Conservation (phyloP, 2,113 vertebrate genomes). For the Hyla sarda region DNA sequence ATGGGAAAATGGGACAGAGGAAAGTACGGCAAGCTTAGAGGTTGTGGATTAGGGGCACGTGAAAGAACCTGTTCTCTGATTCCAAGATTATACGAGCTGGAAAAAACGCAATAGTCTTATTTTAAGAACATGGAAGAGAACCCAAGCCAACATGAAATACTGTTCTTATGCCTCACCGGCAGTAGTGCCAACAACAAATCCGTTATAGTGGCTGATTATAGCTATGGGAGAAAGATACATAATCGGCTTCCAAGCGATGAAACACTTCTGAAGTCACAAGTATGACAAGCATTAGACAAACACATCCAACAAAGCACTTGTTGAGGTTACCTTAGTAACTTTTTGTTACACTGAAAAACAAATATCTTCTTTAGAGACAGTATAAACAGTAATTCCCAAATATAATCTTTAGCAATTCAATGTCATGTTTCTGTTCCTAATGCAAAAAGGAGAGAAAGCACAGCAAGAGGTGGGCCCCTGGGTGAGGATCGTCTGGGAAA, state of each 20-base stretch:
- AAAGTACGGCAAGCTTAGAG: conserved; percentile 18
- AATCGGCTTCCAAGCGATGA: background rate
- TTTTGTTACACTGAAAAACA: background rate
- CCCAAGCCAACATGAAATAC: background rate
- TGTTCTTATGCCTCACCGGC: background rate
- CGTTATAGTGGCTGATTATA: background rate
- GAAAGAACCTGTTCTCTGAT: background rate
- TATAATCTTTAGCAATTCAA: background rate
- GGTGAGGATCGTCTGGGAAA: no score
- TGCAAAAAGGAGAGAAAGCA: no score
- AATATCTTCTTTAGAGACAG: background rate
- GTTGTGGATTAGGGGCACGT: background rate
- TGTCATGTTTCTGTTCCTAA: background rate
- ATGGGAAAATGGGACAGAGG: background rate
- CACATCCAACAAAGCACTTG: background rate
- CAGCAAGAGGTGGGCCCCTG: no score
- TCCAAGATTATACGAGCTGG: conserved; percentile 2
- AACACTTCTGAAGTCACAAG: background rate
- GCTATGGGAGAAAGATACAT: background rate
- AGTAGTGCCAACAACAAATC: background rate
- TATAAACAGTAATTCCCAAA: background rate
- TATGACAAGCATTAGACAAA: background rate
- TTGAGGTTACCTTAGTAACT: background rate
- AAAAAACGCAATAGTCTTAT: background rate
- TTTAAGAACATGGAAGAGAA: background rate